phyloP scores from a whole-genome alignment of 2,797 vertebrate species.

The Oryzias sinensis region DNA sequence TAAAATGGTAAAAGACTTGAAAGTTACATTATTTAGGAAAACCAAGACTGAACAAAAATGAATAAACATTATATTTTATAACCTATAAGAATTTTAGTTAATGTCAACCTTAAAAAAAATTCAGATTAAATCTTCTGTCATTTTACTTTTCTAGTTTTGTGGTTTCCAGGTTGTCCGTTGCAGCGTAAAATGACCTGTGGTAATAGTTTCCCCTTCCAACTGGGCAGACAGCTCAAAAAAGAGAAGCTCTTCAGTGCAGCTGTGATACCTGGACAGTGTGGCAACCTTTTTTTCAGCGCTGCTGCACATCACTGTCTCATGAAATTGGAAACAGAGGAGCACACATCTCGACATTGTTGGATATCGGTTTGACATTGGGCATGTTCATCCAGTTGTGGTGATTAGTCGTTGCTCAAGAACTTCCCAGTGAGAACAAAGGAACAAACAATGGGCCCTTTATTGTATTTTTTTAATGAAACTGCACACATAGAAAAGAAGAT shows the following conservation, averaged over 20 bases:
- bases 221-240: conserved; percentile 34
- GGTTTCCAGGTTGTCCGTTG: neutral
- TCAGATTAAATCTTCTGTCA: no score
- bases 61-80: no score
- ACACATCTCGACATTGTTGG: conserved; percentile 76
- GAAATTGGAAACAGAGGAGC: conserved; percentile 78
- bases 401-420: conserved; percentile 52
- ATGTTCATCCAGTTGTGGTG: conserved; percentile 52
- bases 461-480: conserved; percentile 3
- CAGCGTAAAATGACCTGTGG: conserved; percentile 24
- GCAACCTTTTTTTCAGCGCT: conserved; percentile 68
- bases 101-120: no score
- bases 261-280: conserved; percentile 55
- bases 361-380: conserved; percentile 73
- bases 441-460: conserved; percentile 46
- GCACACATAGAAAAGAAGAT: conserved; percentile 12
- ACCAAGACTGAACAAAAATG: no score
- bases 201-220: neutral
- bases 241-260: conserved; percentile 44
- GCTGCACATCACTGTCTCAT: conserved; percentile 76
- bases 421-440: conserved; percentile 36
- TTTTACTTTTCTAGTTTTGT: no score
- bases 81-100: no score
- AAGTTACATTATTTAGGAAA: no score
- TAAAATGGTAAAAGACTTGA: no score